Base-by-base conservation (phyloP, 1,140 invertebrate genomes). In the Drosophila parabipectinata region DNA sequence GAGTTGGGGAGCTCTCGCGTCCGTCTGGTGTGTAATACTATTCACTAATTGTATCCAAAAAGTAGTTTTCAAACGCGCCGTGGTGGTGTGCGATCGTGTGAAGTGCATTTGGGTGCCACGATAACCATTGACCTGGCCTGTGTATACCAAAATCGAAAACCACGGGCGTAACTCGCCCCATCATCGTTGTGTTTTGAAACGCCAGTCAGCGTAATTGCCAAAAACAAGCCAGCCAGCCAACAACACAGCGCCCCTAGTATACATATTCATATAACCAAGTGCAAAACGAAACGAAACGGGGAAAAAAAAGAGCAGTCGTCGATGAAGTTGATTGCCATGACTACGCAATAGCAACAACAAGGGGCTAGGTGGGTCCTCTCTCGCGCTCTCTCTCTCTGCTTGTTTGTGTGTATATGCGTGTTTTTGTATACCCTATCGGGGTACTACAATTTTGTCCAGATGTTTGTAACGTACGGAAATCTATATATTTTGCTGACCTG, bases 281-380 rank as follows among this genome's bases (percentile, higher is more conserved):
- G 54, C 79, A 62, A 56, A 72, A 54, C 57, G 56, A 72, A 72
- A 61, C 63, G 59, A 64, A 64, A 67, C 47, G 34, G 61, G 32
- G 37, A 44, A 51, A 37, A 37, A 37, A 37, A 81, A 84, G 82
- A 84, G 79, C 79, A 87, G 59, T 84, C 74, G 69, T 78, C 77
- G 78, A 63, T 78, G 62, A 81, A 81, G 82, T 87, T 87, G 75
- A 75, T 83, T 87, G 75, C 82, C 78, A 85, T 88, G 82, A 85
- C 82, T 85, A 85, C 82, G 82, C 82, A 85, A 87, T 85, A 78
- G 82, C 82, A 85, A 87, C 78, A 85, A 85, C 81, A 85, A 87
- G 68, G 48, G 41, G 63, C 39, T 76, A 52, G 56, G 61, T 57
- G 54, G 62, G 72, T 68, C 58, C 63, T 66, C 62, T 41, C n/a